Evolutionary conservation across 2,888 invertebrate species (phyloP).

Genomic region (Eupithecia pulchellata): DNA sequence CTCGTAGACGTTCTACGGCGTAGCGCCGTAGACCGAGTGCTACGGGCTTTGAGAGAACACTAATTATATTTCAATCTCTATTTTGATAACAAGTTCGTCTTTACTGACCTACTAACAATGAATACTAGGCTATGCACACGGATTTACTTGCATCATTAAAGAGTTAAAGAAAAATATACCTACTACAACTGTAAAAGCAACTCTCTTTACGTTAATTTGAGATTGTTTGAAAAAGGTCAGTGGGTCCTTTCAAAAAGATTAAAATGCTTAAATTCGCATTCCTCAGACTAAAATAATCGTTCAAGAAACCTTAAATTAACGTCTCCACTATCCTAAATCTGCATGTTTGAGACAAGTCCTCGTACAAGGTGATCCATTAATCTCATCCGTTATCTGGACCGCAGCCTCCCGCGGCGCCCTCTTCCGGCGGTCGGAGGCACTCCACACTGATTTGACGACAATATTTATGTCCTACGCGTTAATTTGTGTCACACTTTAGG

Average conservation of each 20-base stretch:
- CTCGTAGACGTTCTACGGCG: constrained; percentile 19
- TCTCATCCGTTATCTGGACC: constrained; percentile 19
- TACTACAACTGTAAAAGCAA: not conserved
- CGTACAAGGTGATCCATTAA: constrained; percentile 20
- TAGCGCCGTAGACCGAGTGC: constrained; percentile 7
- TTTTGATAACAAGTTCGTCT: not conserved
- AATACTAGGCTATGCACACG: not conserved
- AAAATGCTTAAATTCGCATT: not conserved
- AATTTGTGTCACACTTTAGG: not conserved
- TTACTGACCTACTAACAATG: not conserved
- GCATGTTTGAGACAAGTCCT: not conserved
- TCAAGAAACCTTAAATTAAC: not conserved
- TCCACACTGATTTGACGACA: constrained; percentile 25
- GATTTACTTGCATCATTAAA: not conserved
- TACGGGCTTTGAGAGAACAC: constrained; percentile 8
- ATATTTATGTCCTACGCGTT: constrained; percentile 9
- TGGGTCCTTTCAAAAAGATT: too few species aligned
- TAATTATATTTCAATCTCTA: not conserved
- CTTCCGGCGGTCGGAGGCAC: constrained; percentile 1
- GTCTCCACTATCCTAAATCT: not conserved
- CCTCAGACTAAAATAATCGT: not conserved
- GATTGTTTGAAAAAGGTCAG: too few species aligned
- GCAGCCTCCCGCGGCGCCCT: constrained; percentile 8
- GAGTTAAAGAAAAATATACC: too few species aligned
- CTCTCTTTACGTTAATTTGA: not conserved